Conservation (phyloP, 2,797 vertebrate genomes). For the Mus spretus region DNA sequence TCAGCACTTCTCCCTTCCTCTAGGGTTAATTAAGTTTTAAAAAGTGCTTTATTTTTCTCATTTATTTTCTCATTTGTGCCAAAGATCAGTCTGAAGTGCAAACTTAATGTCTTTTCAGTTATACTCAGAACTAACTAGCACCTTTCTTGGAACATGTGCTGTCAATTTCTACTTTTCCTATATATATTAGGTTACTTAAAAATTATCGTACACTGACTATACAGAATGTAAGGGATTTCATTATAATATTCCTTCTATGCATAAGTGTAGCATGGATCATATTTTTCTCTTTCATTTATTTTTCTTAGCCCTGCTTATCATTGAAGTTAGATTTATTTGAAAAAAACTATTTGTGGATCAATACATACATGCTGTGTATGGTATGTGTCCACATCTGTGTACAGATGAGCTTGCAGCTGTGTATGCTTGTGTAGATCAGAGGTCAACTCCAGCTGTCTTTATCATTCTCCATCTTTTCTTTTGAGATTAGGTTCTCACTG, state of each 20-base stretch:
- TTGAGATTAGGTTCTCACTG: background rate
- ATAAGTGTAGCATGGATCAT: background rate
- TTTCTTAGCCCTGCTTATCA: background rate
- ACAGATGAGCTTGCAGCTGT: background rate
- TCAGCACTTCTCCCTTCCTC: background rate
- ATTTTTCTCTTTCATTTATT: background rate
- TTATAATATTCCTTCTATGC: background rate
- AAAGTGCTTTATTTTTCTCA: slow-evolving; percentile 7
- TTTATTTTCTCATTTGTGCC: background rate
- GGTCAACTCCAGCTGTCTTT: background rate
- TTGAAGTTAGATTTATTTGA: background rate
- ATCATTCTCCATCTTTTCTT: background rate
- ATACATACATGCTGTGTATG: background rate
- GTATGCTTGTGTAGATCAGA: background rate
- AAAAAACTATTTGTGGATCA: background rate
- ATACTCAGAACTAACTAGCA: background rate
- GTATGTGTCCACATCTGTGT: background rate
- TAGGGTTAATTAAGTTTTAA: background rate
- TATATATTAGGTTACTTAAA: background rate
- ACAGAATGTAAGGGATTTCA: background rate
- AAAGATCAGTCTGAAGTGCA: background rate
- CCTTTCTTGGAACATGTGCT: background rate
- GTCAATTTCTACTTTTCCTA: background rate
- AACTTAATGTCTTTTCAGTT: slow-evolving; percentile 7
- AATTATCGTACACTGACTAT: background rate